Evolutionary conservation across 2,888 invertebrate species (phyloP).

Genomic region (Ennomos fuscantarius): DNA sequence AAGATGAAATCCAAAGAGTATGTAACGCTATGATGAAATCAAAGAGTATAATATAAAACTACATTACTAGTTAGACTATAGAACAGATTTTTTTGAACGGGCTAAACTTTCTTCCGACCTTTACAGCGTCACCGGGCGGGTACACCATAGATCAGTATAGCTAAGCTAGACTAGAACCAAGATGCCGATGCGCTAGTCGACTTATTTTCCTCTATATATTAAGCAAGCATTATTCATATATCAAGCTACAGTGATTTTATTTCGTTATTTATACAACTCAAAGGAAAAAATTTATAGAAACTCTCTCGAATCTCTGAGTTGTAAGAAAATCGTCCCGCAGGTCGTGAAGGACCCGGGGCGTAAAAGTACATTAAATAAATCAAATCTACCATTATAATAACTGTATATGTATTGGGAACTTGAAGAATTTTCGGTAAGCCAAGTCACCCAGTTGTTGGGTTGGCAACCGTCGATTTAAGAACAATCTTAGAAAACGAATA

Average conservation of each 20-base stretch:
- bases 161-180: no score
- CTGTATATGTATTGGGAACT: not conserved
- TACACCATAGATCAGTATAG: no score
- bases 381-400: slow-evolving; percentile 1
- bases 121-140: no score
- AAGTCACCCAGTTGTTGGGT: not conserved
- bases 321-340: not conserved
- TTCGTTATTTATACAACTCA: not conserved
- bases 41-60: no score
- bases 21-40: no score
- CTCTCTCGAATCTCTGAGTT: not conserved
- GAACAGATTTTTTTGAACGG: no score
- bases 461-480: not conserved
- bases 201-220: no score
- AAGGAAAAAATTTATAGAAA: not conserved
- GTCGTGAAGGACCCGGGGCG: not conserved
- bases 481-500: not conserved
- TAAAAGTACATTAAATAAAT: not conserved
- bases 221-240: not conserved
- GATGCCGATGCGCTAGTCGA: no score
- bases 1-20: no score
- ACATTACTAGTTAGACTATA: no score
- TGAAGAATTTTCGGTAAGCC: not conserved
- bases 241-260: no score
- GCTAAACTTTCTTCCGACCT: no score